Evolutionary conservation across 2,797 vertebrate species (phyloP), one percentile per base, ranked within the genome.

Genomic region (Thaleichthys pacificus): DNA sequence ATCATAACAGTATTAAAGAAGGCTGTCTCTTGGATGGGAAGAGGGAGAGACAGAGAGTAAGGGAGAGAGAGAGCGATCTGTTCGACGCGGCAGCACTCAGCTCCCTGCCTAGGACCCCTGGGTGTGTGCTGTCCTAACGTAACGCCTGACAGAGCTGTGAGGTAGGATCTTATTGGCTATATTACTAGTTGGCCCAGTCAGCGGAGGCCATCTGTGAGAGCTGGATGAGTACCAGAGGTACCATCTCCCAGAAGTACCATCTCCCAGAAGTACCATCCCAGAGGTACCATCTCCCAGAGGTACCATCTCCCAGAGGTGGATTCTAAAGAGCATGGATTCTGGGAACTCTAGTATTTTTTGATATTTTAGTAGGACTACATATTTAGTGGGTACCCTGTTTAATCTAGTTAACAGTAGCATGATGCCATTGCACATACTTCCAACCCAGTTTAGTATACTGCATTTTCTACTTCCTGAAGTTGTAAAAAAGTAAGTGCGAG

Each of bases 151-250:
- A 24, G 61, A 24, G 26, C 14, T 6, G 62, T 4, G 30, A 38
- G 30, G 2, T 47, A n/a, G 6, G 5, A 35, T 6, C n/a, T 14
- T 49, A 8, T 8, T 9, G 19, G 62, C 28, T 66, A 11, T 8
- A 42, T 91, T 89, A 91, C 87, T 90, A 88, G 84, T 68, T 78
- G 86, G 76, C 82, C 85, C 90, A 90, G 89, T 85, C 78, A 2
- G 0, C 19, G 79, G 75, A 19, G 72, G 82, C 89, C 92, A 93
- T 90, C 91, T 93, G 90, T 80, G 90, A 87, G 75, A 74, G 78
- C 85, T 88, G 86, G 78, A 58, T 79, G 74, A 54, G 51, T 35
- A 17, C 49, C 5, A 4, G 11, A 22, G 58, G 62, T 7, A 3
- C 22, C 14, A 24, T 35, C 32, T 35, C 32, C 32, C 32, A 35